These are phyloP conservation scores for Halichondria panicea DNA, from an alignment of 37 sponge, comb jelly and placozoan genomes.

Conservation along the genomic window DNA sequence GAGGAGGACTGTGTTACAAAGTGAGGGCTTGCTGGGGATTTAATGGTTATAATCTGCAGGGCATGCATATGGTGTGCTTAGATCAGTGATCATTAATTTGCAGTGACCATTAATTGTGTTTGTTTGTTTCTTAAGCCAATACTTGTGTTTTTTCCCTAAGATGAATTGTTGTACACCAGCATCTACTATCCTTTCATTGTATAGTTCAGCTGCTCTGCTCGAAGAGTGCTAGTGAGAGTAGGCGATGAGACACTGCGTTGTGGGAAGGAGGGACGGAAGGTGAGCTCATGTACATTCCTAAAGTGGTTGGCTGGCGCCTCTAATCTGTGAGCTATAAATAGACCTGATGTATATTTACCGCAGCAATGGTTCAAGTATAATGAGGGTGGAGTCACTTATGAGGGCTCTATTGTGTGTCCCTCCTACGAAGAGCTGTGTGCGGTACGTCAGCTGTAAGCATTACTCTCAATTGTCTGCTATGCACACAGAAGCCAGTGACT, in stretches of 20 bases:
- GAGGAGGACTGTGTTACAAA: not conserved
- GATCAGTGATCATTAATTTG: not conserved
- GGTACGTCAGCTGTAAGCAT: conserved; percentile 30
- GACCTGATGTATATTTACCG: no score
- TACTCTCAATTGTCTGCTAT: no score
- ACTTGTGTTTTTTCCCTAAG: not conserved
- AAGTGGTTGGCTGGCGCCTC: not conserved
- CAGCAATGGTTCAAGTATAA: conserved; percentile 1
- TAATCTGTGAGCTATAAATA: no score
- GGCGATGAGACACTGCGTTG: conserved; percentile 5
- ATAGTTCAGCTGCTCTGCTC: conserved; percentile 20
- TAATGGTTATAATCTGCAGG: not conserved
- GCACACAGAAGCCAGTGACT: no score
- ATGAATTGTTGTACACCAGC: not conserved
- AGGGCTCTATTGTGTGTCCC: conserved; percentile 49
- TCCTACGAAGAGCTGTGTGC: conserved; percentile 40
- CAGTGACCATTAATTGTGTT: not conserved
- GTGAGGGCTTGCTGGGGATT: not conserved
- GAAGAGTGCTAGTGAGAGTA: not conserved
- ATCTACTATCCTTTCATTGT: not conserved
- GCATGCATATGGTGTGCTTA: not conserved
- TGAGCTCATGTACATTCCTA: not conserved
- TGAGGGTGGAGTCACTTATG: not conserved
- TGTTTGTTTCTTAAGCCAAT: no score
- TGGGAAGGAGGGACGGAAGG: conserved; percentile 9